Evolutionary conservation across 2,888 invertebrate species (phyloP), one percentile per base, ranked within the genome.

Genomic region (Oxytorus armatus): DNA sequence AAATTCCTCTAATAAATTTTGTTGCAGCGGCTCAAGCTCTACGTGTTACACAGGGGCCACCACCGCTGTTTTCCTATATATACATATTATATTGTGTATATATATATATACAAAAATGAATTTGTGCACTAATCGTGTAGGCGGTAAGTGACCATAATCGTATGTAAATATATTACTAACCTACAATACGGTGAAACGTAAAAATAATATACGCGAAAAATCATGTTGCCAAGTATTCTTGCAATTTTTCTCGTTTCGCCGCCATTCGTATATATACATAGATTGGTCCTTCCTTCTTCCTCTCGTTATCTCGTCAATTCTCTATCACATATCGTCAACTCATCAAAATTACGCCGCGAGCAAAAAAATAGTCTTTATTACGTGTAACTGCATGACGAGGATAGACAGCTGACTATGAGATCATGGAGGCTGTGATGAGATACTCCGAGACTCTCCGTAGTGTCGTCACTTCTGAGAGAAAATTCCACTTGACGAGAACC

Each of bases 41-140:
- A 47, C 63, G 44, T n/a, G n/a, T n/a, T n/a, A n/a, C n/a, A n/a
- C n/a, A n/a, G n/a, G n/a, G 14, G 14, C 3, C 44, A 47, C 1
- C 44, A 44, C 23, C 23, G 25, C 18, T 25, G 11, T 18, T 53
- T 53, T 53, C n/a, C 23, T 25, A 53, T 25, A 53, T 25, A 53
- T 8, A 16, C 21, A 44, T 14, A 29, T 55, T 18, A 51, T 25
- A 29, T 44, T 16, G 33, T 55, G n/a, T 57, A 14, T 44, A 36
- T 70, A 70, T 21, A 47, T 16, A 57, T 23, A 21, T 21, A 33
- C 47, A 44, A 29, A 49, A 7, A 59, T 36, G 3, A 8, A 36
- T 53, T 68, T 59, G 36, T 59, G 47, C 70, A 70, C 70, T 70
- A 47, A n/a, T 47, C 57, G 70, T 10, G 51, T 70, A 57, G 70